A percentile compares a stretch with the other conserved stretches of the same genome.
Evolutionary conservation across 2,888 invertebrate species (phyloP).

Genomic region (Phengaris arion): DNA sequence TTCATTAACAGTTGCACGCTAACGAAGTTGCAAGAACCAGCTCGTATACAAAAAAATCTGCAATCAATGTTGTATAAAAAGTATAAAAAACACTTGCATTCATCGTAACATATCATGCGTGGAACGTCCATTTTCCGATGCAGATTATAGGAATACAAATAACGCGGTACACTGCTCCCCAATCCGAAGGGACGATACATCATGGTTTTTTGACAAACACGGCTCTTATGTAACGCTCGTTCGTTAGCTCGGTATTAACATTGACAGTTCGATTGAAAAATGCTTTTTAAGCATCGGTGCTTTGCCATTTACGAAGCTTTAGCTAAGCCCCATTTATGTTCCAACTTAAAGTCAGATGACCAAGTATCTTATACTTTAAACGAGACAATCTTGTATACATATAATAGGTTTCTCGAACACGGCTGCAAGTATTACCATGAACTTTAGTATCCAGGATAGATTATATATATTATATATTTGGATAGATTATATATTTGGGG

Average conservation of each 20-base stretch:
- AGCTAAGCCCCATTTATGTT: no score
- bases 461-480: no score
- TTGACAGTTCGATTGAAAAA: slow-evolving; percentile 19
- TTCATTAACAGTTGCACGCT: no score
- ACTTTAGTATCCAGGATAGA: no score
- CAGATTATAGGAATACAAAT: slow-evolving; percentile 11
- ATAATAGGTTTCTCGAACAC: no score
- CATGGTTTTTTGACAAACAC: slow-evolving; percentile 25
- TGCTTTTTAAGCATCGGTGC: not conserved
- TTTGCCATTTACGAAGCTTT: not conserved
- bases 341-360: no score
- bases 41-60: no score
- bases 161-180: slow-evolving; percentile 17
- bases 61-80: not conserved
- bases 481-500: no score
- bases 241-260: slow-evolving; percentile 25
- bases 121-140: slow-evolving; percentile 1
- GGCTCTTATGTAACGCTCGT: slow-evolving; percentile 5
- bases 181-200: slow-evolving; percentile 19
- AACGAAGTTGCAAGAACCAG: no score
- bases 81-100: not conserved
- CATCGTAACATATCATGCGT: slow-evolving; percentile 21
- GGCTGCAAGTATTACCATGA: no score
- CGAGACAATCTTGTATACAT: no score
- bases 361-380: no score